Evolutionary conservation across 37 sponge, comb jelly and placozoan species (phyloP), one percentile per base, ranked within the genome.

Genomic region (Diacarnus erythraeanus): DNA sequence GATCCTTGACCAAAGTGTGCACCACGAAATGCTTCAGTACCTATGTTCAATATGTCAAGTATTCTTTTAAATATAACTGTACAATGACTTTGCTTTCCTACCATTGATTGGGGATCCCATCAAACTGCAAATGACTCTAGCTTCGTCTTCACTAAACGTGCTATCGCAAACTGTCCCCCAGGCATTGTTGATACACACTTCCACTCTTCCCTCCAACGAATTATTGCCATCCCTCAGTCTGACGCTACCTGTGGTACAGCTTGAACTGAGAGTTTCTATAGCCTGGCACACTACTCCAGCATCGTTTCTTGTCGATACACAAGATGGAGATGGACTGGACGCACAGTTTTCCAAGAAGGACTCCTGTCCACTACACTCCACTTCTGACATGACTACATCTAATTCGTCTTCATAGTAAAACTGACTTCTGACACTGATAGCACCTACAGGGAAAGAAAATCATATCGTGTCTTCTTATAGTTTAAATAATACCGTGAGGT

Each of bases 211-310:
- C 18, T 76, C 77, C 38, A 76, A 38, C 8, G 23, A 10, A 60
- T 59, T 76, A 38, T 35, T 26, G 9, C 77, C 77, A 39, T 37
- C 41, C 40, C 34, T 42, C 15, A 76, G 40, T 5, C 77, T 34
- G 10, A 76, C 17, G 26, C 27, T 60, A 22, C 64, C 64, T n/a
- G 57, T 38, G 21, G 26, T 38, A 76, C 77, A 76, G 30, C 20
- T 61, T 29, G 5, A 6, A 8, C 20, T 27, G 30, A 27, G 25
- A 23, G 64, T 61, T 38, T 33, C 35, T 2, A 31, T 30, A 74
- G 26, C 74, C 54, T 74, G 74, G 57, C 74, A 74, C 1, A 74
- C 74, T 4, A 51, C 74, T 33, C 74, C 57, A 27, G 74, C 74
- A 74, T n/a, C 57, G 30, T 47, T 68, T 29, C 39, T 15, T 10